Percentiles rank a stretch among this genome's conserved stretches.
These are phyloP conservation scores for Pycnomerus fuliginosus DNA, from an alignment of 2,888 invertebrate genomes.

Conservation along the genomic window DNA sequence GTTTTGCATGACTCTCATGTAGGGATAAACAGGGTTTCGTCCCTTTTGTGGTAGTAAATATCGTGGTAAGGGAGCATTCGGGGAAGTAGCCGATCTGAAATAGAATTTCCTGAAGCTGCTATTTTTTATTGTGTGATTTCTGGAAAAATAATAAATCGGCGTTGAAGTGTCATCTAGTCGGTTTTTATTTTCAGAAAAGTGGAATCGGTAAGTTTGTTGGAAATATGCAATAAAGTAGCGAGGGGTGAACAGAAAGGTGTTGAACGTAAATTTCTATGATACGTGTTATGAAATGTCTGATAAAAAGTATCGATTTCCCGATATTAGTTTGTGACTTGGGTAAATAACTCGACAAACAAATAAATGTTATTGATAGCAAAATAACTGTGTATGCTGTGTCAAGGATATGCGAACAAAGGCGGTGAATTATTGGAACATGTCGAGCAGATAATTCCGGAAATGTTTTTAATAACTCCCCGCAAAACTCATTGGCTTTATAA, in stretches of 20 bases:
- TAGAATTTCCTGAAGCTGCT: conserved; percentile 33
- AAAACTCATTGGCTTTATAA: conserved; percentile 13
- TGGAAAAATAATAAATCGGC: conserved; percentile 37
- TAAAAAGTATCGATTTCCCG: conserved; percentile 13
- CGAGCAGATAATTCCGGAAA: conserved; percentile 8
- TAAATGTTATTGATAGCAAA: conserved; percentile 2
- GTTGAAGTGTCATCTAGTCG: conserved; percentile 29
- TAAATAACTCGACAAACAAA: conserved; percentile 5
- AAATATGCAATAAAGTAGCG: conserved; percentile 13
- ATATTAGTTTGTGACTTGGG: conserved; percentile 5
- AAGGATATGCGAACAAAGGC: conserved; percentile 1
- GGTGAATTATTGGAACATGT: conserved; percentile 2
- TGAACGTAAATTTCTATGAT: conserved; percentile 5
- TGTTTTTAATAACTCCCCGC: conserved; percentile 15
- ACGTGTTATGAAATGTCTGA: not conserved
- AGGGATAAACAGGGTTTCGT: no score
- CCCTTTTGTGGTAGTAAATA: conserved; percentile 36
- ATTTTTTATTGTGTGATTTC: conserved; percentile 35
- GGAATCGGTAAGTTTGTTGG: conserved; percentile 9
- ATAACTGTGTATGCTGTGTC: not conserved
- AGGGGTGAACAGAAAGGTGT: conserved; percentile 8
- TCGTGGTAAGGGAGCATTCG: conserved; percentile 29
- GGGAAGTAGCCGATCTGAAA: conserved; percentile 34
- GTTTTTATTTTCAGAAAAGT: conserved; percentile 12
- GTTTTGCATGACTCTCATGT: no score